Base-by-base conservation (phyloP, 23 tunicate species). In the Ciona savignyi region DNA sequence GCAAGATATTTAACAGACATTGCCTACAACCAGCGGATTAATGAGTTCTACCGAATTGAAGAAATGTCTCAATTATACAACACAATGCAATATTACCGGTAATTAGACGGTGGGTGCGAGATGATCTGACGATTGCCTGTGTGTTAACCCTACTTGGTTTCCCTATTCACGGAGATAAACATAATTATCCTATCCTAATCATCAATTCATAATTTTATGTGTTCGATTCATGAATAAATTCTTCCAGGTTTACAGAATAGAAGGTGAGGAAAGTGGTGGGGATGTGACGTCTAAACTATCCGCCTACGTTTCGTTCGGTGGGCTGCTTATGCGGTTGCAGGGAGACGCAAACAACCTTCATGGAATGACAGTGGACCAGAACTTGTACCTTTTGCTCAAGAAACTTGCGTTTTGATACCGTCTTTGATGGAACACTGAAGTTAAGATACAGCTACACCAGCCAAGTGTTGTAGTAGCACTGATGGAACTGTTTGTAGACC, bases 251-350 rank as follows among this genome's bases (percentile, higher is more conserved):
- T 94, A 94, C 65, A 69, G 99, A 48, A 87, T 94, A 19, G 93
- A 87, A 74, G 99, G 99, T 1, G 99, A 86, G 60, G 96, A 94
- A 70, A 73, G 62, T 31, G 96, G 77, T 11, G 77, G 80, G 1
- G 99, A 94, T 33, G 86, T 78, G 32, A 82, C 89, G 2, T 78
- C 95, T 11, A 76, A 89, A 63, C 63, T 94, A 29, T 91, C 97
- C 26, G 97, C 97, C 9, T 94, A 94, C 69, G 93, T 94, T 32
- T 94, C 99, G 30, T 94, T 81, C 32, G 99, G 99, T 2, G 95
- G 99, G 2, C 73, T 94, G 63, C 73, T 94, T 32, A 94, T 94
- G 99, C 65, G 99, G 63, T 61, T 94, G 34, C 93, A 94, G 51
- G 96, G 96, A 34, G 99, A 94, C 35, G 99, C 99, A 4, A 94